Evolutionary conservation across 1,140 invertebrate genomes (phyloP), one percentile per base, ranked within the genome.

Genomic region (Bombus huntii): DNA sequence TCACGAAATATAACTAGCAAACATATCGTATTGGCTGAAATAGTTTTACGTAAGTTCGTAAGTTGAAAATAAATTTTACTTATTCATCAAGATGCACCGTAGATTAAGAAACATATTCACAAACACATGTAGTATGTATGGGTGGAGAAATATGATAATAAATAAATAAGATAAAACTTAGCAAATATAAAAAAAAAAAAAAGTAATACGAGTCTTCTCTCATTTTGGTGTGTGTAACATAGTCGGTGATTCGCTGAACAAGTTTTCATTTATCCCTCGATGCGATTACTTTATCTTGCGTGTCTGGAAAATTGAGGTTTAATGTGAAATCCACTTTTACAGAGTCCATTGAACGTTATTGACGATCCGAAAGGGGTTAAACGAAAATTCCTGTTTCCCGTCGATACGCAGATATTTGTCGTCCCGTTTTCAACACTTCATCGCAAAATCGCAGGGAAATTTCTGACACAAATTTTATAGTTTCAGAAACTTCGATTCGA

Each of bases 331-430:
- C 42, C 31, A 74, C 18, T 74, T 42, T 47, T 53, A 34, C 42
- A 25, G 42, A 74, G 18, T 74, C n/a, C 9, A 34, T 47, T 74
- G 42, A 74, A 53, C 42, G n/a, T 39, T 71, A 39, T 39, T 10
- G 37, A 10, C 22, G 37, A 71, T 28, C 28, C 37, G 68, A 71
- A 39, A 71, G 10, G 37, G 25, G 68, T 39, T 71, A 25, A 71
- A 71, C 68, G 68, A 71, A 71, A 71, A 71, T 71, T 39, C 68
- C 25, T 39, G 68, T 70, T 39, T 39, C 25, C 3, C 68, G 34
- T 71, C 1, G 68, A 13, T 71, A 71, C 25, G 68, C 22, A n/a
- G 72, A 74, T 47, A 74, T 74, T 74, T 53, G 42, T 34, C 68
- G 68, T 22, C 1, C 0, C 4, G 68, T 22, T 39, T 39, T 71